Conservation (phyloP, 2,797 vertebrate genomes). For the Nyctalus aviator region DNA sequence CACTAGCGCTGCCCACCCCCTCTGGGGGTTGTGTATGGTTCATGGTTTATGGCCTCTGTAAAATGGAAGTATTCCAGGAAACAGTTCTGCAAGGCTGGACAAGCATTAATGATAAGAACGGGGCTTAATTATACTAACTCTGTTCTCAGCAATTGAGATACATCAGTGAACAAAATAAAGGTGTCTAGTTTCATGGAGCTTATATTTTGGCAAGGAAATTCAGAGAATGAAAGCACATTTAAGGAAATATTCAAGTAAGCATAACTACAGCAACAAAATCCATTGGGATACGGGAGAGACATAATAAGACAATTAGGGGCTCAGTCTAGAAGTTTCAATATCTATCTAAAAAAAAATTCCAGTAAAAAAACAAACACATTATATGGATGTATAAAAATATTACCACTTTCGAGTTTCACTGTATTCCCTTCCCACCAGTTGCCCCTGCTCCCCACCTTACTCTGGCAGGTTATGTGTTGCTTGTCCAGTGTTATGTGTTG, state of each 20-base stretch:
- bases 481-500: neutral
- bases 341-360: neutral
- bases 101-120: too few species aligned
- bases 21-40: too few species aligned
- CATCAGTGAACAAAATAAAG: neutral
- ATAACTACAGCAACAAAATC: neutral
- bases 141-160: neutral
- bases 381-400: neutral
- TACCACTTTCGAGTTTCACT: neutral
- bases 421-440: rapidly evolving
- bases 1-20: too few species aligned
- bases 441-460: neutral
- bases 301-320: neutral
- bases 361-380: neutral
- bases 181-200: neutral
- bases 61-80: too few species aligned
- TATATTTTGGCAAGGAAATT: neutral
- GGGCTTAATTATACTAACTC: neutral
- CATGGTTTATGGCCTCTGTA: too few species aligned
- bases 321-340: neutral
- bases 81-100: too few species aligned
- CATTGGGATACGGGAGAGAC: neutral
- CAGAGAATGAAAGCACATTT: neutral
- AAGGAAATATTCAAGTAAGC: neutral
- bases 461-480: neutral